Evolutionary conservation across 2,797 vertebrate genomes (phyloP).

Genomic region (Lacerta agilis): DNA sequence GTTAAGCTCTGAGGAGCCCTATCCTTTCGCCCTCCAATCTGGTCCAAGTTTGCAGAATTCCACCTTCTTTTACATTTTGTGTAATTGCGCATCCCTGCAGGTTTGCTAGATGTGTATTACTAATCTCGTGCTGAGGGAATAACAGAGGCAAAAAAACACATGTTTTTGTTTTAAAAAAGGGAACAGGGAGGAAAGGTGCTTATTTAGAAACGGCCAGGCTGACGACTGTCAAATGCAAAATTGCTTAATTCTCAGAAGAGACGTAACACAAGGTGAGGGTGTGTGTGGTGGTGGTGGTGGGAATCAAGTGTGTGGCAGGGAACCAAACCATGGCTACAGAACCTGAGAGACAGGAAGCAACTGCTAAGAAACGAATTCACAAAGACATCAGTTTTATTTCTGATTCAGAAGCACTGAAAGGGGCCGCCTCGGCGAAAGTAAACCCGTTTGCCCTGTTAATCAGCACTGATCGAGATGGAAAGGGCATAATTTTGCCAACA

Average conservation of each 20-base stretch:
- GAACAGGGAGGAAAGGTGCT: background rate
- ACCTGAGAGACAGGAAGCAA: background rate
- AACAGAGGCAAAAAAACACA: background rate
- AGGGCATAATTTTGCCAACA: background rate
- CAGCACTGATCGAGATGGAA: background rate
- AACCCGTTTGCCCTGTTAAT: background rate
- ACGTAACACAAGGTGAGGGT: background rate
- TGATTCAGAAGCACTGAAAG: background rate
- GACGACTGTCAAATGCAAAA: background rate
- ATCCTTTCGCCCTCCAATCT: background rate
- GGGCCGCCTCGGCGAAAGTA: background rate
- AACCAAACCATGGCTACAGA: background rate
- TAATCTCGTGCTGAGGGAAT: background rate
- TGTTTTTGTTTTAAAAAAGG: background rate
- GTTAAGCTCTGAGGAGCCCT: background rate
- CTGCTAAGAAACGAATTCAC: background rate
- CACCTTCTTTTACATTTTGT: background rate
- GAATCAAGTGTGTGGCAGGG: background rate
- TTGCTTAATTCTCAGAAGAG: background rate
- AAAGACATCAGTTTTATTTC: background rate
- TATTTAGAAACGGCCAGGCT: background rate
- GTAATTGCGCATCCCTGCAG: background rate
- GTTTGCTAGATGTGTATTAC: background rate
- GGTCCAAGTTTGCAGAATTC: background rate
- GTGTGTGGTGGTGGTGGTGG: too few relatives aligned